These are phyloP conservation scores for Spongilla lacustris DNA, from an alignment of 37 sponge, comb jelly and placozoan species.

Conservation along the genomic window DNA sequence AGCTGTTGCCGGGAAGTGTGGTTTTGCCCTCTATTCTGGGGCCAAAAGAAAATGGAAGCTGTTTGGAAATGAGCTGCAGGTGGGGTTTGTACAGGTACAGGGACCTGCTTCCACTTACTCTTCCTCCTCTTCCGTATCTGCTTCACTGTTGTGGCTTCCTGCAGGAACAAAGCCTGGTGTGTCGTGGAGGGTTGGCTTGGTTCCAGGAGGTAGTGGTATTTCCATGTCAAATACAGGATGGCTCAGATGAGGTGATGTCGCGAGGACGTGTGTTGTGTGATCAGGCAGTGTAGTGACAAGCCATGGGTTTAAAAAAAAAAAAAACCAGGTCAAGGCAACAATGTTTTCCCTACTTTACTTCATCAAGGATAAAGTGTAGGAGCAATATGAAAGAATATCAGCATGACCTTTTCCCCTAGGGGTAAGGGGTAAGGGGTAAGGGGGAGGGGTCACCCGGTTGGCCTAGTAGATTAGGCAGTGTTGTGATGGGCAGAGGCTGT, in stretches of 20 bases:
- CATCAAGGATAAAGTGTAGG: too few relatives aligned
- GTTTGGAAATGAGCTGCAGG: conserved; percentile 85
- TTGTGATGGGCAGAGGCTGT: too few relatives aligned
- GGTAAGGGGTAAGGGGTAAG: too few relatives aligned
- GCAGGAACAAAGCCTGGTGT: conserved; percentile 77
- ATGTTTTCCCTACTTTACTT: too few relatives aligned
- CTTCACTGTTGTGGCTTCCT: not conserved
- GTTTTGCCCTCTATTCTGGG: conserved; percentile 68
- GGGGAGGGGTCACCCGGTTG: too few relatives aligned
- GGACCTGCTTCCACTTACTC: not conserved
- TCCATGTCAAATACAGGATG: conserved; percentile 60
- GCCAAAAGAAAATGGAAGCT: conserved; percentile 82
- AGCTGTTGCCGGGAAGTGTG: conserved; percentile 71
- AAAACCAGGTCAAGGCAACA: too few relatives aligned
- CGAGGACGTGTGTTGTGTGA: conserved; percentile 6
- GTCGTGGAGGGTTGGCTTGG: conserved; percentile 88
- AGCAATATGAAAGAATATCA: too few relatives aligned
- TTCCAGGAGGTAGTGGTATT: conserved; percentile 82
- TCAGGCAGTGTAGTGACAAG: too few relatives aligned
- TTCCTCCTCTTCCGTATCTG: not conserved
- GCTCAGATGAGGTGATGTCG: conserved; percentile 65
- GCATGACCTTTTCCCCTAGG: too few relatives aligned
- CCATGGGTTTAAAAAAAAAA: too few relatives aligned
- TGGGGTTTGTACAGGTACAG: too few relatives aligned
- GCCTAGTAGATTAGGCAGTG: too few relatives aligned